These are phyloP conservation scores for Apamea crenata DNA, from an alignment of 2,888 invertebrate genomes.

Conservation along the genomic window DNA sequence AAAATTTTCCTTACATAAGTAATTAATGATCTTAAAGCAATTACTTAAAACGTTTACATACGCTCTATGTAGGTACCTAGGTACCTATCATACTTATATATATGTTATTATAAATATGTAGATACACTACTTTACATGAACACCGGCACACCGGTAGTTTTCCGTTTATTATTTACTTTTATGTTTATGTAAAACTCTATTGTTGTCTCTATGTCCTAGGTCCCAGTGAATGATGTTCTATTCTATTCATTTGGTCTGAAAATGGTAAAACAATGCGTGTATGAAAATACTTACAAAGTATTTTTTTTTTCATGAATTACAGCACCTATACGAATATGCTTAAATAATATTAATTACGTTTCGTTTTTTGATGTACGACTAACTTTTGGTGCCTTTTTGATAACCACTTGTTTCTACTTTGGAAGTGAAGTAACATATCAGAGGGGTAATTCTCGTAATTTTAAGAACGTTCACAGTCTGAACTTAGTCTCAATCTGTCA, in stretches of 20 bases:
- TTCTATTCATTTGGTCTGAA: slow-evolving; percentile 5
- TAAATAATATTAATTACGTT: too few relatives aligned
- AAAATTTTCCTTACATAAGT: slow-evolving; percentile 34
- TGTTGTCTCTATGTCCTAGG: slow-evolving; percentile 9
- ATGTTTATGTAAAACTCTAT: slow-evolving; percentile 35
- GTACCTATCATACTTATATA: background rate
- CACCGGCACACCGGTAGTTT: slow-evolving; percentile 34
- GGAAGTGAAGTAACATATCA: too few relatives aligned
- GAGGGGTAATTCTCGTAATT: too few relatives aligned
- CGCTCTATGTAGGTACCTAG: background rate
- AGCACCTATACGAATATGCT: too few relatives aligned
- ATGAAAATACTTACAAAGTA: background rate
- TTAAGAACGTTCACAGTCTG: too few relatives aligned
- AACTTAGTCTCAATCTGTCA: too few relatives aligned
- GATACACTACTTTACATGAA: slow-evolving; percentile 36
- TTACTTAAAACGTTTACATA: slow-evolving; percentile 53
- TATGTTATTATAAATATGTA: slow-evolving; percentile 37
- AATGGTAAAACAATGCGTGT: background rate
- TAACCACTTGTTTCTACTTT: too few relatives aligned
- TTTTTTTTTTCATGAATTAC: too few relatives aligned
- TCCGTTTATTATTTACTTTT: slow-evolving; percentile 42
- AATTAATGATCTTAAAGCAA: slow-evolving; percentile 36
- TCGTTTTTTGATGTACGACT: too few relatives aligned
- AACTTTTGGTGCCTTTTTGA: too few relatives aligned
- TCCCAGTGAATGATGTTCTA: background rate